Evolutionary conservation across 2,888 invertebrate genomes (phyloP).

Genomic region (Eristalinus aeneus): DNA sequence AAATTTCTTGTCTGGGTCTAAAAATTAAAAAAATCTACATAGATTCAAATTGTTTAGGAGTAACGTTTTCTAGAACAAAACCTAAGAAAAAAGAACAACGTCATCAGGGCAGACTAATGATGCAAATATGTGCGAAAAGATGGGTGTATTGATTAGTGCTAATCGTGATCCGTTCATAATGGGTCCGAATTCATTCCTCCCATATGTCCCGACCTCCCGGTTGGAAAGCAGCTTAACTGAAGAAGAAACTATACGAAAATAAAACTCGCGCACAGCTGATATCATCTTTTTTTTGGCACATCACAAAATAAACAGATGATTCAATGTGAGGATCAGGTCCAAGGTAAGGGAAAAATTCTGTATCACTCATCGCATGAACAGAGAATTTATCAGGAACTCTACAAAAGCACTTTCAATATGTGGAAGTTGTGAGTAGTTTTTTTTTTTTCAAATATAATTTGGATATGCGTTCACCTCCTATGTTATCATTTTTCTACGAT

Average conservation of each 20-base stretch:
- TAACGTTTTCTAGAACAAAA: not conserved
- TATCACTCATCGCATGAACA: not conserved
- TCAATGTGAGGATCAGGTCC: not conserved
- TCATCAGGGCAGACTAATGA: not conserved
- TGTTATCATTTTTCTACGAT: too few relatives aligned
- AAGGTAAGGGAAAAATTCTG: too few relatives aligned
- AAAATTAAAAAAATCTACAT: too few relatives aligned
- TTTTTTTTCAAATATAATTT: too few relatives aligned
- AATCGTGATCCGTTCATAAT: not conserved
- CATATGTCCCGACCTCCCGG: not conserved
- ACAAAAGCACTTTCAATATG: too few relatives aligned
- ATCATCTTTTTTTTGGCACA: constrained; percentile 43
- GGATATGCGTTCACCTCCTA: too few relatives aligned
- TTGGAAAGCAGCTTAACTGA: not conserved
- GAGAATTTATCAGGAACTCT: too few relatives aligned
- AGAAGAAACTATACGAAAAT: constrained; percentile 8
- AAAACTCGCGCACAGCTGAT: constrained; percentile 37
- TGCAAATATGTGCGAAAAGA: not conserved
- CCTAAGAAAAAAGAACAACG: not conserved
- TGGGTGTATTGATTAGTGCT: too few relatives aligned
- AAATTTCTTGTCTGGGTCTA: too few relatives aligned
- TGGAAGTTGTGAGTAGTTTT: too few relatives aligned
- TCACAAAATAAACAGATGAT: constrained; percentile 11
- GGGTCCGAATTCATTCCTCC: not conserved
- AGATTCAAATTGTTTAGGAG: not conserved